Evolutionary conservation across 2,888 invertebrate species (phyloP).

Genomic region (Prionchulus punctatus): DNA sequence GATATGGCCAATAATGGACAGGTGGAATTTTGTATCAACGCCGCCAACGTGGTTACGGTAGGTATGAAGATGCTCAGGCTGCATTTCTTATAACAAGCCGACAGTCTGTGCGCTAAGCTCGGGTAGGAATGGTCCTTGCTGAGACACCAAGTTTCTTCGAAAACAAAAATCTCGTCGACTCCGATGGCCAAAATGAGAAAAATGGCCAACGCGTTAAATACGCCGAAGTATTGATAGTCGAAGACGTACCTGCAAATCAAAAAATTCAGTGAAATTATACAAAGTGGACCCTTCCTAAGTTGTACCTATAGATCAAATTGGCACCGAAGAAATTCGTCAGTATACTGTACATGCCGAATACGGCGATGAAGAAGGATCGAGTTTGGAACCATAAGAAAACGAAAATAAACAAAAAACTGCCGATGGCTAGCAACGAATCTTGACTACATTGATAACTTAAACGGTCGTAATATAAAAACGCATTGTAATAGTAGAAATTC

Average conservation of each 20-base stretch:
- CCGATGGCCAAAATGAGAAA: conserved; percentile 29
- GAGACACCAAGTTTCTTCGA: conserved; percentile 23
- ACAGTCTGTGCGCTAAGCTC: conserved; percentile 9
- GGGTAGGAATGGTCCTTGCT: conserved; percentile 10
- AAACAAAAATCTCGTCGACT: conserved; percentile 25
- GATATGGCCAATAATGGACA: conserved; percentile 24
- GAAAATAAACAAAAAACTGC: conserved; percentile 18
- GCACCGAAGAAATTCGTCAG: conserved; percentile 15
- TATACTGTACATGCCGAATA: conserved; percentile 14
- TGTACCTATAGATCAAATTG: conserved; percentile 18
- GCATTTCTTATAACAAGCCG: conserved; percentile 26
- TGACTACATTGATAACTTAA: conserved; percentile 12
- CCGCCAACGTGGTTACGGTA: conserved; percentile 29
- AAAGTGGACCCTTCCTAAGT: too few species aligned
- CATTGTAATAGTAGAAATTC: conserved; percentile 9
- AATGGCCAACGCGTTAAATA: conserved; percentile 30
- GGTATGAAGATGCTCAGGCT: conserved; percentile 29
- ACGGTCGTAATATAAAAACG: conserved; percentile 11
- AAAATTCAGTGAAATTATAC: too few species aligned
- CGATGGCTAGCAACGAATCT: conserved; percentile 17
- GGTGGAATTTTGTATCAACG: conserved; percentile 24
- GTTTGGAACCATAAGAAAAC: conserved; percentile 18
- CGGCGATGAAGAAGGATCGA: conserved; percentile 16
- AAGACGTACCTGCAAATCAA: too few species aligned
- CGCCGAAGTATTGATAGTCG: conserved; percentile 26